Percentiles rank a stretch among this genome's conserved stretches.
phyloP scores from a whole-genome alignment of 1,140 invertebrate species.

The Hermetia illucens region DNA sequence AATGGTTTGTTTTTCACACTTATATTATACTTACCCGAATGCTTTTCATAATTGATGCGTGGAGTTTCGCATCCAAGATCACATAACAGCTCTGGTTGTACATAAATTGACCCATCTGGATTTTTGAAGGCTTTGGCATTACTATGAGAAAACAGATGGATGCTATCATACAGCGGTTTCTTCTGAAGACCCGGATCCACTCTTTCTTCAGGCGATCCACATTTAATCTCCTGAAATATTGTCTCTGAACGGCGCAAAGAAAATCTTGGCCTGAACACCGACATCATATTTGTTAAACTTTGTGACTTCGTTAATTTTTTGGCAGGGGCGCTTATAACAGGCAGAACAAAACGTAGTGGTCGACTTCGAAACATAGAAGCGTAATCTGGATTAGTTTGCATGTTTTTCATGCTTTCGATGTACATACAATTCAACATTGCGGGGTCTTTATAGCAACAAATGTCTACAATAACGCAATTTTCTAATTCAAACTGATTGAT shows the following conservation, averaged over 20 bases:
- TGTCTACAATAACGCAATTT: conserved; percentile 57
- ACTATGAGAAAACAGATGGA: conserved; percentile 35
- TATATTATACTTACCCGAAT: conserved; percentile 37
- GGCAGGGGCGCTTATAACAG: conserved; percentile 17
- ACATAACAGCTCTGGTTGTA: conserved; percentile 50
- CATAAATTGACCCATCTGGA: conserved; percentile 33
- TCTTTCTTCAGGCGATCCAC: conserved; percentile 8
- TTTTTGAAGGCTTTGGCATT: conserved; percentile 35
- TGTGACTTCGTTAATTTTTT: neutral
- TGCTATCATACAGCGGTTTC: conserved; percentile 14
- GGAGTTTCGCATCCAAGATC: conserved; percentile 73
- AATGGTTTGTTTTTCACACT: neutral
- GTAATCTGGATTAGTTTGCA: conserved; percentile 66
- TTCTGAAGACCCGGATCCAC: conserved; percentile 3
- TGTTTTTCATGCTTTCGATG: conserved; percentile 59
- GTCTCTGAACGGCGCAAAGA: too few species aligned
- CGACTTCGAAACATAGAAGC: conserved; percentile 60
- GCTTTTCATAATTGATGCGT: conserved; percentile 55
- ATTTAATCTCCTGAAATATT: conserved; percentile 6
- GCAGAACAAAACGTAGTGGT: conserved; percentile 57
- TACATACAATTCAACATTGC: conserved; percentile 77
- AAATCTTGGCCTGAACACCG: conserved; percentile 3
- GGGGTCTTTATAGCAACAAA: conserved; percentile 70
- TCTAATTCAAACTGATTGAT: conserved; percentile 76
- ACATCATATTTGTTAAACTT: neutral